These are phyloP conservation scores for Apamea epomidion DNA, from an alignment of 2,888 invertebrate genomes.

Conservation along the genomic window DNA sequence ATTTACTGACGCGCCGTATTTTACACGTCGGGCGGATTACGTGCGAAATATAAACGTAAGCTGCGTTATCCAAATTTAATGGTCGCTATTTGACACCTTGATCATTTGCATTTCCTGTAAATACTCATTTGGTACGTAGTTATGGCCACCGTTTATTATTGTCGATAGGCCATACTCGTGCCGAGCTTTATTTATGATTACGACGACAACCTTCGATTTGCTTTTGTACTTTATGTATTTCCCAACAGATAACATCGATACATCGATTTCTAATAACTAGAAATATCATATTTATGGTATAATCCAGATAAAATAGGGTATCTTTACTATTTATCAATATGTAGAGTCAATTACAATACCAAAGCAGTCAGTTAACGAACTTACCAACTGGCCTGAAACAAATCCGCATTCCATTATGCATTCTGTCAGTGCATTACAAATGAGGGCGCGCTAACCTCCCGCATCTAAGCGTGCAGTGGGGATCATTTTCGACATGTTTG, in stretches of 20 bases:
- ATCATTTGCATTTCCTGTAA: slow-evolving; percentile 79
- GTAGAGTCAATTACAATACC: slow-evolving; percentile 40
- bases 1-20: slow-evolving; percentile 87
- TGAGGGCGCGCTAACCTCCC: slow-evolving; percentile 70
- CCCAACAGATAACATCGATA: slow-evolving; percentile 38
- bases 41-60: slow-evolving; percentile 83
- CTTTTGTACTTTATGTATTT: slow-evolving; percentile 50
- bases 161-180: slow-evolving; percentile 67
- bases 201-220: slow-evolving; percentile 65
- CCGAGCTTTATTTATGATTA: slow-evolving; percentile 70
- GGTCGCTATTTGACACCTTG: slow-evolving; percentile 82
- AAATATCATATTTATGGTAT: neutral
- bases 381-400: slow-evolving; percentile 70
- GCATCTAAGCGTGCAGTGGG: slow-evolving; percentile 72
- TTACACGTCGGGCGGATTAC: slow-evolving; percentile 85
- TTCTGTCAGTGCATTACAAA: slow-evolving; percentile 85
- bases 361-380: slow-evolving; percentile 62
- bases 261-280: slow-evolving; percentile 32
- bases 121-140: slow-evolving; percentile 76
- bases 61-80: slow-evolving; percentile 83
- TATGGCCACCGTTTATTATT: slow-evolving; percentile 78
- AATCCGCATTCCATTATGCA: slow-evolving; percentile 77
- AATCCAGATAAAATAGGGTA: neutral
- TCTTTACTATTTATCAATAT: slow-evolving; percentile 28
- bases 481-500: slow-evolving; percentile 84